Conservation (phyloP, 2,888 invertebrate species). For the Patella depressa region DNA sequence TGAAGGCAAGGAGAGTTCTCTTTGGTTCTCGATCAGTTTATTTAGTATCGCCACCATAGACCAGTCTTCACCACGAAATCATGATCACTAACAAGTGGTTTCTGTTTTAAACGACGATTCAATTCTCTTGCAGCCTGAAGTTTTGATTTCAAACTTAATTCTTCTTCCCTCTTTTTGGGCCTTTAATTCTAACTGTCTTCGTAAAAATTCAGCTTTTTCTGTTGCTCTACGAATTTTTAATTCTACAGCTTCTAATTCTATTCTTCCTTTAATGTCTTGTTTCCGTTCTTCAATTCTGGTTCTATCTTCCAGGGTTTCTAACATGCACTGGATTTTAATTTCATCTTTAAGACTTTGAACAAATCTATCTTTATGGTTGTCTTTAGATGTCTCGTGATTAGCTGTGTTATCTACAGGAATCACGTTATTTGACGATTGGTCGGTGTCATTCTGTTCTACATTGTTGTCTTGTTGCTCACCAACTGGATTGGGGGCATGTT, state of each 20-base stretch:
- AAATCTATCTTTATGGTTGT: too few species aligned
- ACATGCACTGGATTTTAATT: too few species aligned
- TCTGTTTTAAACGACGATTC: neutral
- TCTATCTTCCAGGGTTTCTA: neutral
- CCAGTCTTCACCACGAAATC: neutral
- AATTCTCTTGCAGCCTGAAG: neutral
- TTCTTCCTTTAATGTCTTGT: neutral
- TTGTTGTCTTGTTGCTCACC: too few species aligned
- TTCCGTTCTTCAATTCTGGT: neutral
- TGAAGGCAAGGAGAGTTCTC: neutral
- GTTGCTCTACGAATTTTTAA: neutral
- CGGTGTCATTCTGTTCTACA: too few species aligned
- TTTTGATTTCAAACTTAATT: neutral
- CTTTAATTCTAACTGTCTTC: neutral
- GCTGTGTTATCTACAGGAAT: too few species aligned
- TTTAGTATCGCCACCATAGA: neutral
- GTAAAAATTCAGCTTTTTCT: neutral
- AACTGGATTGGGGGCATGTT: too few species aligned
- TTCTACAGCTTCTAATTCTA: neutral
- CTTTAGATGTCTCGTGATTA: too few species aligned
- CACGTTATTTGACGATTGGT: too few species aligned
- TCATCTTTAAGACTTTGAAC: too few species aligned
- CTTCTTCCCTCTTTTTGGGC: neutral
- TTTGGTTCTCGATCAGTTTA: neutral
- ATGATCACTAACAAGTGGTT: neutral